phyloP scores from a whole-genome alignment of 2,113 vertebrate genomes.

The Dasypus novemcinctus region DNA sequence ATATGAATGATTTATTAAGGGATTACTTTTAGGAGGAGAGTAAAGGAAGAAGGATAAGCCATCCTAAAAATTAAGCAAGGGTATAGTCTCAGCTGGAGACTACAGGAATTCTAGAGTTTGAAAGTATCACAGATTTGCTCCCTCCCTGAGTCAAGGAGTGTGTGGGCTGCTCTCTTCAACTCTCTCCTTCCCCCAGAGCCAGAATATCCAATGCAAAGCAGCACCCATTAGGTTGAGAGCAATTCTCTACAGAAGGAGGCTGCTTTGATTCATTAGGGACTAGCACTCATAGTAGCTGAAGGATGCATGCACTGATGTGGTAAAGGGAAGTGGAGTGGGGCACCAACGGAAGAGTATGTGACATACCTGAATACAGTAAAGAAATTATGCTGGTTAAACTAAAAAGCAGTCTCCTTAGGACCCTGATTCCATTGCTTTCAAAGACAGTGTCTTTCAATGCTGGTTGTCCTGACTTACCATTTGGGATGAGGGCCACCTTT shows the following conservation, averaged over 20 bases:
- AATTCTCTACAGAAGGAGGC: background rate
- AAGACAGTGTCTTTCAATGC: background rate
- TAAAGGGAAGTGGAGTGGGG: background rate
- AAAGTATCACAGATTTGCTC: background rate
- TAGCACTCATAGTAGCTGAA: background rate
- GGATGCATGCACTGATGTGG: background rate
- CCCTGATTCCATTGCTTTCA: background rate
- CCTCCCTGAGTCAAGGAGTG: background rate
- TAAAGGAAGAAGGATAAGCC: background rate
- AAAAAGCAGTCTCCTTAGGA: background rate
- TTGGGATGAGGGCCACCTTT: background rate
- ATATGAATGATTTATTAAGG: background rate
- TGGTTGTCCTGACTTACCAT: background rate
- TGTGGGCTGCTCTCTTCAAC: background rate
- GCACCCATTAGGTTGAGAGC: background rate
- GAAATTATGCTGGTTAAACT: background rate
- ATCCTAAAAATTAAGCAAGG: background rate
- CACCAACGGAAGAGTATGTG: background rate
- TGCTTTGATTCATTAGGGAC: background rate
- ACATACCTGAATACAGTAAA: background rate
- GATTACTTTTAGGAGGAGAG: background rate
- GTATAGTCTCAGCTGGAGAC: background rate
- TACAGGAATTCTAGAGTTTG: background rate
- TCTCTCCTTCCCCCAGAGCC: background rate
- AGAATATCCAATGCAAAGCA: background rate